Evolutionary conservation across 2,797 vertebrate species (phyloP), one percentile per base, ranked within the genome.

Genomic region (Enteromius argenteus): DNA sequence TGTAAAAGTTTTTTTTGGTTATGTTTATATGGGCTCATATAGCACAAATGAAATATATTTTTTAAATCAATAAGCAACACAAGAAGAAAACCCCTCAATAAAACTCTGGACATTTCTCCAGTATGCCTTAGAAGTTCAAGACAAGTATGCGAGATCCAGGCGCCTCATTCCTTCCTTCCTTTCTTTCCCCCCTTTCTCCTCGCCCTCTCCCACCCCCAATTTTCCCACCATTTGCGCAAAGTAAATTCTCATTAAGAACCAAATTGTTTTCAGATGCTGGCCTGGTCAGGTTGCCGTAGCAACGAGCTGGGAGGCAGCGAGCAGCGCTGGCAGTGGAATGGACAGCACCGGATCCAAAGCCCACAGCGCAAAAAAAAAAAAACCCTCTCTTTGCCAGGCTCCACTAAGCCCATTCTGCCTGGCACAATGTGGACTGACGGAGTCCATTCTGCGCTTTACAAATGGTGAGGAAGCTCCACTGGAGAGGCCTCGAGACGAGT

Each of bases 241-340:
- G 94, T 91, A 90, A 89, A 87, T 95, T 93, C 95, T 96, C 96
- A 96, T 96, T 96, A 96, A 93, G 93, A 93, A 94, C 94, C 94
- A 94, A 95, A 96, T 96, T 96, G 95, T 95, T 96, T 95, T 96
- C 95, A 94, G 94, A 96, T 93, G 94, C 95, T 94, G 92, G 90
- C 86, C 93, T 94, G 92, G 94, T 90, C 93, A 90, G 90, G 96
- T 97, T 95, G 94, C 96, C 95, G 89, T 96, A 95, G 96, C 94
- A 95, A 97, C 95, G 93, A 51, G 85, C 86, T 92, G 88, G 93
- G 93, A 95, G 92, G 94, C 94, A 94, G 95, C 91, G 94, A 93
- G 92, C 91, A 91, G 95, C 93, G 94, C 94, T 76, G 86, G 86
- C 85, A 95, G 94, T 91, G 93, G 93, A 94, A 84, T 69, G 94